Conservation (phyloP, 2,888 invertebrate species). For the Notodonta ziczac region DNA sequence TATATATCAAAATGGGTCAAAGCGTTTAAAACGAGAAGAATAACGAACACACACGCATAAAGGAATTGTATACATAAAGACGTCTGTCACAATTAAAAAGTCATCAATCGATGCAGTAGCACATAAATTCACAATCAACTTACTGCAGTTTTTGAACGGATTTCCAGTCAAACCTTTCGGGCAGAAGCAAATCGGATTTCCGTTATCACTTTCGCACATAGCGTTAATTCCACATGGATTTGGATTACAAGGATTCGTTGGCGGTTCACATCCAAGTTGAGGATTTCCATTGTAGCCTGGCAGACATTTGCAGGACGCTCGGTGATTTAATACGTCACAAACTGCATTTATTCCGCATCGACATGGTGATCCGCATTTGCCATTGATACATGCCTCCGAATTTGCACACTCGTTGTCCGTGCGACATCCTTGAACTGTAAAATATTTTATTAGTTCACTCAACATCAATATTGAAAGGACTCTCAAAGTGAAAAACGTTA, state of each 20-base stretch:
- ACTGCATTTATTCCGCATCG: conserved; percentile 91
- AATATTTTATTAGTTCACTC: neutral
- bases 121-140: conserved; percentile 70
- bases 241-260: conserved; percentile 91
- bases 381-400: conserved; percentile 91
- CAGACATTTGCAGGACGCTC: conserved; percentile 92
- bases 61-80: too few relatives aligned
- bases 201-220: conserved; percentile 92
- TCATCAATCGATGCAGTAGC: neutral
- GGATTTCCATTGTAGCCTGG: conserved; percentile 93
- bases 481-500: neutral
- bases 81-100: too few relatives aligned
- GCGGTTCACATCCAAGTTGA: conserved; percentile 87
- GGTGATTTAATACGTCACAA: conserved; percentile 92
- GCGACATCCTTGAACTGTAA: conserved; percentile 88
- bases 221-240: conserved; percentile 96
- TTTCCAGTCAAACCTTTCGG: conserved; percentile 95
- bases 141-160: conserved; percentile 95
- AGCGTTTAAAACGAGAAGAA: too few relatives aligned
- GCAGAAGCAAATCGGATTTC: conserved; percentile 94
- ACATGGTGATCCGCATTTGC: conserved; percentile 90
- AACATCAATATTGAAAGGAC: neutral
- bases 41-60: too few relatives aligned
- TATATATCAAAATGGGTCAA: too few relatives aligned
- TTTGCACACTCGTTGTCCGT: conserved; percentile 89